Evolutionary conservation across 2,888 invertebrate genomes (phyloP), one percentile per base, ranked within the genome.

Genomic region (Yponomeuta cagnagella): DNA sequence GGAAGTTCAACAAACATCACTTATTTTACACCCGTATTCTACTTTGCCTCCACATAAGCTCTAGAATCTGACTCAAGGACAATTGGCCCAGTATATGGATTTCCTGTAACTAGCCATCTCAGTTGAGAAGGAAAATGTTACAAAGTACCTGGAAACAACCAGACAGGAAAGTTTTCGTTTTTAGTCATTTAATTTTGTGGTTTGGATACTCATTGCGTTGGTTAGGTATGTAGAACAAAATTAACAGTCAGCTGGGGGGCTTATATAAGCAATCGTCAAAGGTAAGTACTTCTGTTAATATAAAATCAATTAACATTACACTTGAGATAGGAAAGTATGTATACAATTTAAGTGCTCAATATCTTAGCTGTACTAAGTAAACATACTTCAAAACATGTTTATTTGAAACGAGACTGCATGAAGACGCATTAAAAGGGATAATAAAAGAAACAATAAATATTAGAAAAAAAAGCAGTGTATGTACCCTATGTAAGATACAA

Each of bases 291-390:
- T 58, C 12, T 58, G 52, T 58, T 15, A 58, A 58, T 15, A 8
- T 65, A 33, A 65, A 65, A 65, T 65, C 65, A 65, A 65, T 65
- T 15, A 65, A 65, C 5, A 31, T 4, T 65, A 65, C 65, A 65
- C 65, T 65, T 65, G 30, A 65, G 33, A 65, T 65, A 30, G 30
- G 63, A 63, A n/a, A 15, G 4, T 8, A 43, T 43, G 43, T 43
- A 8, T 8, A 43, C 43, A 43, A 43, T 43, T 43, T 43, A 43
- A 43, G 43, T 43, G 43, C 43, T 43, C 43, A 43, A 43, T 43
- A 43, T 43, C 9, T 43, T 5, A 43, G 43, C 43, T 43, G 8
- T 6, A 43, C 43, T 43, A 43, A 43, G 43, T 43, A 43, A 43
- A 8, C 43, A 43, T 43, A 43, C 8, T 43, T 65, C 65, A 65